Conservation (phyloP, 2,888 invertebrate species). For the Ferrisia virgata region DNA sequence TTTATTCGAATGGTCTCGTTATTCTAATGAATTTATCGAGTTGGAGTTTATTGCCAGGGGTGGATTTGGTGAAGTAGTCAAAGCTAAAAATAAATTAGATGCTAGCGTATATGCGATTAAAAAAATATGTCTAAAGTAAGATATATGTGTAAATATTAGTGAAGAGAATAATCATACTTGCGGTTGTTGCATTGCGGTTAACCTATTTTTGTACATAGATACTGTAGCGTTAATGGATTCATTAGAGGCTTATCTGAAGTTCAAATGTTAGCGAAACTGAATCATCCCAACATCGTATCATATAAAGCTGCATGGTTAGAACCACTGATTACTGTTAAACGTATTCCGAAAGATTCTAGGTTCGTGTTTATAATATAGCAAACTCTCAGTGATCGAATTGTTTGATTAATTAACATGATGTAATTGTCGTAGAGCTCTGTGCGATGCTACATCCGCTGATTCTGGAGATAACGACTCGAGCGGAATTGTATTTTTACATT, state of each 20-base stretch:
- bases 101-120: constrained; percentile 76
- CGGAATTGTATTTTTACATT: constrained; percentile 30
- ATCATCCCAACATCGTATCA: constrained; percentile 76
- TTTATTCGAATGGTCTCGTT: constrained; percentile 54
- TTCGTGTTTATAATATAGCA: neutral
- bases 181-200: neutral
- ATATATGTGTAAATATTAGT: neutral
- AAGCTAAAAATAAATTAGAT: constrained; percentile 71
- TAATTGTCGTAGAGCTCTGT: neutral
- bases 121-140: constrained; percentile 59
- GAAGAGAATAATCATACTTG: constrained; percentile 39
- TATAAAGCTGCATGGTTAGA: constrained; percentile 84
- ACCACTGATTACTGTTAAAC: constrained; percentile 53
- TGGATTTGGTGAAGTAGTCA: constrained; percentile 74
- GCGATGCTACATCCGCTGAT: neutral
- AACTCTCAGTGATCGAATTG: too few species aligned
- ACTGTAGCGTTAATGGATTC: constrained; percentile 59
- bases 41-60: constrained; percentile 67
- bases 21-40: constrained; percentile 68
- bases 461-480: constrained; percentile 38
- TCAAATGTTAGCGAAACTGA: constrained; percentile 72
- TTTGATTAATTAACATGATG: neutral
- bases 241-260: constrained; percentile 71
- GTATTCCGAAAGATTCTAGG: constrained; percentile 12
- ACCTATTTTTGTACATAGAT: constrained; percentile 58